These are phyloP conservation scores for Serinus canaria DNA, from an alignment of 2,113 vertebrate genomes.

Conservation along the genomic window DNA sequence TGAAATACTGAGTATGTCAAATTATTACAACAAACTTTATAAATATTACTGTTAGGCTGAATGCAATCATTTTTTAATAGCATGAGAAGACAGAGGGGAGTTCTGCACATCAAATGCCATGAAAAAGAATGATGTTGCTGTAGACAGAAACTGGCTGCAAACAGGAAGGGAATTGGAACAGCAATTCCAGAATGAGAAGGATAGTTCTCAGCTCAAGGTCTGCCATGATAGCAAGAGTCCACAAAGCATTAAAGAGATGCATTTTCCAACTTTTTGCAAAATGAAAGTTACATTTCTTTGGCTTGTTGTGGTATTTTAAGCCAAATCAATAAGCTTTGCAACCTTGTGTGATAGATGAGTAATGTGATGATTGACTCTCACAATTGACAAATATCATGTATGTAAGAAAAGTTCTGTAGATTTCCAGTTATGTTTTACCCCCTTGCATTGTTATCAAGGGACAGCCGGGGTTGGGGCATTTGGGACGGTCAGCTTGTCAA, in stretches of 20 bases:
- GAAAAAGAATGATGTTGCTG: neutral
- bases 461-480: no score
- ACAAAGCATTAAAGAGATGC: neutral
- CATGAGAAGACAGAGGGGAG: neutral
- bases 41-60: neutral
- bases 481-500: no score
- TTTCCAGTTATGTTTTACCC: neutral
- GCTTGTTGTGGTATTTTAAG: constrained; percentile 30
- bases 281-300: constrained; percentile 36
- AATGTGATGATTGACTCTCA: neutral
- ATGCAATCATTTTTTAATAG: neutral
- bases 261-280: neutral
- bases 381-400: neutral
- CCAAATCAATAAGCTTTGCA: constrained; percentile 16
- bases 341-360: neutral
- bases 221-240: neutral
- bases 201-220: neutral
- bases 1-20: constrained; percentile 30
- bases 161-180: neutral
- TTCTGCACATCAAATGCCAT: neutral
- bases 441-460: no score
- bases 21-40: constrained; percentile 9
- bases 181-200: neutral
- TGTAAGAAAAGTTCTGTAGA: neutral
- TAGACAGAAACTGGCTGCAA: neutral